Evolutionary conservation across 2,797 vertebrate species (phyloP), one percentile per base, ranked within the genome.

Genomic region (Eurystomus glaucurus): DNA sequence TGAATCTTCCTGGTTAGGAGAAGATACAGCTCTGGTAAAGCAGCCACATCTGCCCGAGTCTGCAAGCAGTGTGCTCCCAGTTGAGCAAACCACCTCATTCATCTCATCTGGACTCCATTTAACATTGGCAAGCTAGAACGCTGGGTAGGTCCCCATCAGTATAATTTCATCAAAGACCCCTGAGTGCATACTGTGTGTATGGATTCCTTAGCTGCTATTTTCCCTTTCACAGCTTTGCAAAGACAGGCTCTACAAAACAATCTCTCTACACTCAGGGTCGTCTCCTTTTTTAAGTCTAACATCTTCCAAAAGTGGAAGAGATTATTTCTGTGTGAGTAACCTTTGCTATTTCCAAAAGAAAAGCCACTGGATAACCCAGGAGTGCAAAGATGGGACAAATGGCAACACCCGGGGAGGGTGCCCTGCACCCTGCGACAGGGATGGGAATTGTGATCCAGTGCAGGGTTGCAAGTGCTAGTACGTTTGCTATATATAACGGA

Each of bases 401-500:
- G 39, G 21, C 48, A 17, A 6, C 75, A 46, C 35, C 29, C 43
- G 54, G 37, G 18, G 25, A 68, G 11, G 11, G 9, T 77, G 25
- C 3, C 16, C 48, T 62, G 50, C 3, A 35, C 41, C 37, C 41
- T 60, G 17, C 2, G 2, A 6, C 23, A 51, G 33, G 37, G 21
- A 15, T 57, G 65, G 39, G n/a, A 85, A 31, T 12, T 48, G 10
- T 28, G 65, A 35, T 55, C 22, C 37, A 28, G 6, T 7, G 19
- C 17, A 55, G 29, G 26, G 13, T 9, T 77, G 6, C 26, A 66
- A 65, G 33, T 46, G 6, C 8, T 70, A 22, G 14, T 22, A 31
- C 0, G 0, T 43, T 85, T 31, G 17, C 2, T 64, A 1, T 29
- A 7, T 55, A 13, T 35, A 55, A 50, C 6, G 10, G 29, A 61